phyloP scores from a whole-genome alignment of 2,888 invertebrate species.

The Trachelus stipa region DNA sequence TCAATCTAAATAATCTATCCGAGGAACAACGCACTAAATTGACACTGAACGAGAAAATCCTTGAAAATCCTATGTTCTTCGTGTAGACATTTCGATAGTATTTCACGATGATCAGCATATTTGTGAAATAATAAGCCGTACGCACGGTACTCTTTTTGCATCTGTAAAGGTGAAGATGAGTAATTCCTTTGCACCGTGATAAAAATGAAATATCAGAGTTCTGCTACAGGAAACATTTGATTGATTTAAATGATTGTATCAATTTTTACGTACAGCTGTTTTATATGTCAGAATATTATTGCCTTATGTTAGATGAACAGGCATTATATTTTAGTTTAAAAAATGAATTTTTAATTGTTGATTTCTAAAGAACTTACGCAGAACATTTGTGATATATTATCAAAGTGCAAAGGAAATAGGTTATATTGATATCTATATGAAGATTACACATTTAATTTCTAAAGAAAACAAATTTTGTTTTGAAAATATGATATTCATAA shows the following conservation, averaged over 20 bases:
- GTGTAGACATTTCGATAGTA: conserved; percentile 67
- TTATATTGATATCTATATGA: not conserved
- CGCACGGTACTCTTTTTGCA: not conserved
- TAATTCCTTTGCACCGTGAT: not conserved
- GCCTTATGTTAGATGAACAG: not conserved
- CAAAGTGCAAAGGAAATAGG: not conserved
- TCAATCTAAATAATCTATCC: conserved; percentile 68
- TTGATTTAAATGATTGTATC: not conserved
- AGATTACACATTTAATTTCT: not conserved
- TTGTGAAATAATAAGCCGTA: not conserved
- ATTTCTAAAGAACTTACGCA: not conserved
- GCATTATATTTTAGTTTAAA: not conserved
- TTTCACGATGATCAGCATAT: not conserved
- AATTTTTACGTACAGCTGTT: not conserved
- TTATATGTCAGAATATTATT: not conserved
- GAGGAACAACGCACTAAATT: conserved; percentile 68
- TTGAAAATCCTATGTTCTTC: conserved; percentile 77
- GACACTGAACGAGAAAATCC: conserved; percentile 70
- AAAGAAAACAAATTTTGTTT: not conserved
- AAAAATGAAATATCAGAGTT: not conserved
- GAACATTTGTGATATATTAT: not conserved
- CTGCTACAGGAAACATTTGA: not conserved
- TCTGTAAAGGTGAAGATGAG: not conserved
- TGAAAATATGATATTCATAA: not conserved
- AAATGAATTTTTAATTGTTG: not conserved